These are phyloP conservation scores for Microtus montanus DNA, from an alignment of 2,113 vertebrate genomes.

Conservation along the genomic window DNA sequence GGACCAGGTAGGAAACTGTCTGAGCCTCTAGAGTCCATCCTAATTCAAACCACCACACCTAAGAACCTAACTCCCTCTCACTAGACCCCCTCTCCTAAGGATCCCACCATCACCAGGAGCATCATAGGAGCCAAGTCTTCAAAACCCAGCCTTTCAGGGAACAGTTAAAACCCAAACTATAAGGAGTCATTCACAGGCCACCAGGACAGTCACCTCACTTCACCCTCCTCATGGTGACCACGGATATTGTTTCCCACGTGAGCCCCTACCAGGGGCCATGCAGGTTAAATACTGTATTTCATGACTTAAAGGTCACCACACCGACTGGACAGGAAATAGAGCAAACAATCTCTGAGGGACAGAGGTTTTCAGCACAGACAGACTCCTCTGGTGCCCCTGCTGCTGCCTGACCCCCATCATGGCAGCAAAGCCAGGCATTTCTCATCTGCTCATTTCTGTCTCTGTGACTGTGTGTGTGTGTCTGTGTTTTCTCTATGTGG, in stretches of 20 bases:
- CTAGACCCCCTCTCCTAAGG: neutral
- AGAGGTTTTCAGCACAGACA: no score
- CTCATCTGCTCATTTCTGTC: neutral
- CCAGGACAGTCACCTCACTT: neutral
- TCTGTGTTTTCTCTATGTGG: neutral
- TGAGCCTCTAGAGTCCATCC: neutral
- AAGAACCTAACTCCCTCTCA: neutral
- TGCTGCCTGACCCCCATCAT: neutral
- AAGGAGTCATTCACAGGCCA: rapidly evolving
- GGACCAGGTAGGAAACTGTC: neutral
- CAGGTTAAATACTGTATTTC: neutral
- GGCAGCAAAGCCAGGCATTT: neutral
- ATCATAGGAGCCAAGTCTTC: neutral
- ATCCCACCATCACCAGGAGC: no score
- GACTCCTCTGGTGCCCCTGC: neutral
- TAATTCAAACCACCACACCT: neutral
- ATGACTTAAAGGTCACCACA: no score
- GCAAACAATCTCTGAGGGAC: neutral
- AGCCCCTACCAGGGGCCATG: neutral
- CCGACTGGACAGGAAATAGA: neutral
- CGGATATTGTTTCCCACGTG: neutral
- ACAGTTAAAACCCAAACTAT: neutral
- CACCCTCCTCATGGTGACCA: neutral
- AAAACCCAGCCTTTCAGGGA: neutral
- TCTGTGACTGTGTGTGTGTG: rapidly evolving